phyloP scores from a whole-genome alignment of 2,113 vertebrate genomes.

The Cyprinus carpio region DNA sequence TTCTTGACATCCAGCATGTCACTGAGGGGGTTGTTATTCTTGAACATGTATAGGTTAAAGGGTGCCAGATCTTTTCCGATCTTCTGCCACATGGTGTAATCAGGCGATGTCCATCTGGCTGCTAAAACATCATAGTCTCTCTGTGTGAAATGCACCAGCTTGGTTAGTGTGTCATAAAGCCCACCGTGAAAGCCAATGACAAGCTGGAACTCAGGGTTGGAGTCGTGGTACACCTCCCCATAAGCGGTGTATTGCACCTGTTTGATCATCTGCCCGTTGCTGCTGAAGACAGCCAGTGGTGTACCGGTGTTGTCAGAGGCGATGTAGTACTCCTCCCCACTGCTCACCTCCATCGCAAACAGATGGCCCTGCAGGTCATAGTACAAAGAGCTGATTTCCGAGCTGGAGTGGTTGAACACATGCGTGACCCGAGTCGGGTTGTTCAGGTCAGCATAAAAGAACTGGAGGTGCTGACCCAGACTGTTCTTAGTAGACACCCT shows the following conservation, averaged over 20 bases:
- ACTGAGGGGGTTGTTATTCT: slow-evolving; percentile 98
- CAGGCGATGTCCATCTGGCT: slow-evolving; percentile 95
- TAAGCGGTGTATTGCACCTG: slow-evolving; percentile 97
- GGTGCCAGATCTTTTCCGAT: slow-evolving; percentile 92
- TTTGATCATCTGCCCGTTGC: slow-evolving; percentile 98
- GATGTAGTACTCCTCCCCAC: slow-evolving; percentile 95
- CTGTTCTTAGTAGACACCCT: slow-evolving; percentile 95
- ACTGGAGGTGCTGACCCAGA: slow-evolving; percentile 94
- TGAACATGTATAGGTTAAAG: slow-evolving; percentile 98
- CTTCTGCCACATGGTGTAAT: slow-evolving; percentile 95
- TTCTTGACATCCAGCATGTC: slow-evolving; percentile 96
- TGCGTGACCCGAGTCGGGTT: slow-evolving; percentile 93
- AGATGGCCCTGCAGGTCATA: slow-evolving; percentile 98
- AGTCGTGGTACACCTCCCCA: slow-evolving; percentile 95
- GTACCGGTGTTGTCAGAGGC: slow-evolving; percentile 98
- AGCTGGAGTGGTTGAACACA: slow-evolving; percentile 98
- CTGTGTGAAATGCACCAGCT: slow-evolving; percentile 96
- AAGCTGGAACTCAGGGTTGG: slow-evolving; percentile 96
- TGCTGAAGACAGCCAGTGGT: slow-evolving; percentile 95
- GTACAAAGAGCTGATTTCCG: slow-evolving; percentile 94
- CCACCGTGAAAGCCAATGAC: slow-evolving; percentile 97
- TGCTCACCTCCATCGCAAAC: slow-evolving; percentile 99
- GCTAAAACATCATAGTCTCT: slow-evolving; percentile 96
- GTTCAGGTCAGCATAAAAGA: slow-evolving; percentile 97
- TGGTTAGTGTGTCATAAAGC: slow-evolving; percentile 94